phyloP scores from a whole-genome alignment of 2,797 vertebrate genomes.

The Tapera naevia region DNA sequence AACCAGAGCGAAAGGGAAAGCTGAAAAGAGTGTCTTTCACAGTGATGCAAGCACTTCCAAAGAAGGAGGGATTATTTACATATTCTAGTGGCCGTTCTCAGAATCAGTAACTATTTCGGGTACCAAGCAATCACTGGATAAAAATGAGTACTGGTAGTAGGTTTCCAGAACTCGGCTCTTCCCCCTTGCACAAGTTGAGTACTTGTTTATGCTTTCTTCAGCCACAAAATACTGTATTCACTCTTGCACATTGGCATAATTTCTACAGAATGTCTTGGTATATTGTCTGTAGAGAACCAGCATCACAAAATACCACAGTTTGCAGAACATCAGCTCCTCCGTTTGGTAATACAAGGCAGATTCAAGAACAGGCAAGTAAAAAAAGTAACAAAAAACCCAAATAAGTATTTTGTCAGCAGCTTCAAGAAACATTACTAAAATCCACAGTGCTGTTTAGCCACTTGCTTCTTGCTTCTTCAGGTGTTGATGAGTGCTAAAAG shows the following conservation, averaged over 20 bases:
- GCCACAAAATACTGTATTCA: neutral
- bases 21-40: neutral
- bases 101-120: neutral
- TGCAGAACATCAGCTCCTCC: slow-evolving; percentile 64
- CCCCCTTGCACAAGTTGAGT: neutral
- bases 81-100: neutral
- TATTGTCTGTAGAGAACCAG: neutral
- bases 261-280: neutral
- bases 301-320: neutral
- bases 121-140: neutral
- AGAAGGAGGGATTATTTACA: neutral
- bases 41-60: neutral
- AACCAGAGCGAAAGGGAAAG: neutral
- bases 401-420: neutral
- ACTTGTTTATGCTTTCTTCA: neutral
- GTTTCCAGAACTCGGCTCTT: neutral
- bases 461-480: neutral
- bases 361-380: slow-evolving; percentile 1
- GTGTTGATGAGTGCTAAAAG: neutral
- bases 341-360: slow-evolving; percentile 10
- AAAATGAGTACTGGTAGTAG: neutral
- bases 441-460: neutral
- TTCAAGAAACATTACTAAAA: neutral
- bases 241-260: neutral
- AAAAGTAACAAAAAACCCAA: neutral